Conservation (phyloP, 2,888 invertebrate species). For the Lycocerus yunnanus region DNA sequence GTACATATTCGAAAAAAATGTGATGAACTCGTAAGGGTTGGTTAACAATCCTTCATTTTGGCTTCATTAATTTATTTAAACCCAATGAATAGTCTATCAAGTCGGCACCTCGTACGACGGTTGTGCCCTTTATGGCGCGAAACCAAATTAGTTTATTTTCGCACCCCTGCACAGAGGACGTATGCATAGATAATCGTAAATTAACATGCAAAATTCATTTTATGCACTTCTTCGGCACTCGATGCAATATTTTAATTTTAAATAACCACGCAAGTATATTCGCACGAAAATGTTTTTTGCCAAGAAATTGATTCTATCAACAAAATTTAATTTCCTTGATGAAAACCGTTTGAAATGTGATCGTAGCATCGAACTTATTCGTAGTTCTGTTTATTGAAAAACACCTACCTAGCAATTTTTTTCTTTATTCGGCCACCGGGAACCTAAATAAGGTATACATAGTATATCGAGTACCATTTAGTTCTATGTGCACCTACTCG, state of each 20-base stretch:
- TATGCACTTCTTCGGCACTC: not conserved
- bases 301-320: not conserved
- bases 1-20: not conserved
- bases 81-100: not conserved
- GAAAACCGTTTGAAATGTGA: not conserved
- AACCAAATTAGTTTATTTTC: not conserved
- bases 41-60: not conserved
- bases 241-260: not conserved
- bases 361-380: not conserved
- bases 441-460: not conserved
- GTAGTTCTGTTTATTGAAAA: not conserved
- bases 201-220: not conserved
- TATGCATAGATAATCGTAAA: not conserved
- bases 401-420: not conserved
- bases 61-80: conserved; percentile 2
- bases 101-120: not conserved
- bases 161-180: not conserved
- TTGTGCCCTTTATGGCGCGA: not conserved
- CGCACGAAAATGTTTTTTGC: not conserved
- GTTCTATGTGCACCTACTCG: not conserved
- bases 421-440: not conserved
- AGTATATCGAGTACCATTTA: not conserved
- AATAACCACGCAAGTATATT: not conserved
- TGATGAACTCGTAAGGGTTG: not conserved
- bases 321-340: not conserved